Evolutionary conservation across 2,888 invertebrate species (phyloP), one percentile per base, ranked within the genome.

Genomic region (Pelosia muscerda): DNA sequence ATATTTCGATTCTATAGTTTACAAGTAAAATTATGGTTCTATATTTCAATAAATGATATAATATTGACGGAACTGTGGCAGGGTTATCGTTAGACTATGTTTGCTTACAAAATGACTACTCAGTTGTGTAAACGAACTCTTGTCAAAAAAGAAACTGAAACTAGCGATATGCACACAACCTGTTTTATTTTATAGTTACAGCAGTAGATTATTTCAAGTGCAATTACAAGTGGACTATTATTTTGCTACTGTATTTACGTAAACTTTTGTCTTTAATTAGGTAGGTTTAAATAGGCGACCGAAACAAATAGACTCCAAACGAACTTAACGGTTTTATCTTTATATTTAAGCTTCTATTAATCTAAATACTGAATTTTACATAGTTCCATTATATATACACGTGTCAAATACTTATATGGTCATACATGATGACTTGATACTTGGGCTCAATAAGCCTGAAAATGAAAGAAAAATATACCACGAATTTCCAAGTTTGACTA

Each of bases 401-500:
- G 1, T 13, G 10, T 19, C 42, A 42, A 42, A 38, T 38, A 38
- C 2, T 2, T 11, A 13, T 38, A 8, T 34, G 28, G 19, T 19
- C 4, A 5, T 42, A 5, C 22, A 55, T 55, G 4, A 55, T 55
- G 13, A 23, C 25, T 55, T 55, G 23, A 25, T 22, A 23, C 23
- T 13, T 42, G 13, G 15, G 5, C 38, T 38, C 4, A 15, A 38
- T 0, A 38, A 13, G 38, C 15, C 15, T 38, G 38, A 54, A 54
- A 54, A 54, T 13, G 25, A 55, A 55, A 55, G 55, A 5, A 55
- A 55, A 55, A 13, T 15, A 55, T 25, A 55, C 23, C 55, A 55
- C 15, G 55, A 26, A 55, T 55, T 55, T 55, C 15, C 13, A 55
- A 55, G 25, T 55, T 49, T 49, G 49, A 49, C 49, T 49, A 55